Evolutionary conservation across 2,797 vertebrate species (phyloP).

Genomic region (Bothrops alternatus): DNA sequence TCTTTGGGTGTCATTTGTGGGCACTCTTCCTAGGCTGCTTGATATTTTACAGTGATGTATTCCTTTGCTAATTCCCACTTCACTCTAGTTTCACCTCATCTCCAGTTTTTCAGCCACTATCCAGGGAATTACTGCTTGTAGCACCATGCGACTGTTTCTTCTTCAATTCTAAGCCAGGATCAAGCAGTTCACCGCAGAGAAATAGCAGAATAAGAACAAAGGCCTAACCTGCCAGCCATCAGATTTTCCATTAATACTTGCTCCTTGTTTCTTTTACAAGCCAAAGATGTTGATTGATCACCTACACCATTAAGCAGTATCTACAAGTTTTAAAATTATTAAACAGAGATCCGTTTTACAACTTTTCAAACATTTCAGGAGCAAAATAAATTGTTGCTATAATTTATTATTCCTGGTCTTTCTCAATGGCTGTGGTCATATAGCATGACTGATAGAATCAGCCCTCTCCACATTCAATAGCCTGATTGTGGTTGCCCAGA

Average conservation of each 20-base stretch:
- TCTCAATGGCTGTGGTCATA: neutral
- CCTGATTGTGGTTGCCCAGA: neutral
- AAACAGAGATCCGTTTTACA: neutral
- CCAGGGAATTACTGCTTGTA: neutral
- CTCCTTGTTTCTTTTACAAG: neutral
- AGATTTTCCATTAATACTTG: neutral
- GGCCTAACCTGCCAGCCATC: neutral
- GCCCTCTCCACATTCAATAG: neutral
- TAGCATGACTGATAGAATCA: neutral
- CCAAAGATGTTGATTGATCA: neutral
- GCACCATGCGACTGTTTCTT: neutral
- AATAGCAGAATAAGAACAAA: neutral
- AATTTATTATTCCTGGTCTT: neutral
- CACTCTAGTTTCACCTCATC: neutral
- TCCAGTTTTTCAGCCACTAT: neutral
- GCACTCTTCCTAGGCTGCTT: neutral
- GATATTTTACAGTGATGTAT: neutral
- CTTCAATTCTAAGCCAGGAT: neutral
- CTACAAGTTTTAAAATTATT: neutral
- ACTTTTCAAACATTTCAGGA: neutral
- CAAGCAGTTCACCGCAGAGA: neutral
- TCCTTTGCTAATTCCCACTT: neutral
- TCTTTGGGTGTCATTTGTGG: neutral
- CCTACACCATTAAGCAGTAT: neutral
- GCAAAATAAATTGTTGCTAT: neutral